Conservation (phyloP, 1,140 invertebrate species). For the Gryon sp. region DNA sequence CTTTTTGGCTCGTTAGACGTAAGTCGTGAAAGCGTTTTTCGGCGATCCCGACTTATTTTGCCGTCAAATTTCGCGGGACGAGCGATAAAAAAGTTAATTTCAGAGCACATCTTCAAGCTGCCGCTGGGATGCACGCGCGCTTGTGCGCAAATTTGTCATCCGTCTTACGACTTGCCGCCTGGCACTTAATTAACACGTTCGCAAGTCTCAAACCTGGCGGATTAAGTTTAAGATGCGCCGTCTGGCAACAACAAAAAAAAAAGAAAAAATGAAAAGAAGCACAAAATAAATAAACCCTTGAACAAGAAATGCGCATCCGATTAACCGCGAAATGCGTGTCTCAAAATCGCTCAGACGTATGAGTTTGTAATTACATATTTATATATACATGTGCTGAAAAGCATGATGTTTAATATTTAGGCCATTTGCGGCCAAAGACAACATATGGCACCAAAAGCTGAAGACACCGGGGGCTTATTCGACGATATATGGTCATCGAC, state of each 20-base stretch:
- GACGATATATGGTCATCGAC: no score
- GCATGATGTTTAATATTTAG: conserved; percentile 28
- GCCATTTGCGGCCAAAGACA: conserved; percentile 28
- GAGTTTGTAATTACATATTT: conserved; percentile 44
- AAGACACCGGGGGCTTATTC: neutral
- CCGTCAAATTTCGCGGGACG: conserved; percentile 29
- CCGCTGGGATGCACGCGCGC: conserved; percentile 1
- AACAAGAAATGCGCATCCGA: conserved; percentile 24
- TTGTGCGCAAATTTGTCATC: conserved; percentile 46
- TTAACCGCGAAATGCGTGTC: conserved; percentile 28
- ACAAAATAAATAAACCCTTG: no score
- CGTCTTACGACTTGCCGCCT: conserved; percentile 16
- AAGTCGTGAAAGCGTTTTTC: conserved; percentile 44
- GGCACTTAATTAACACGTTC: conserved; percentile 56
- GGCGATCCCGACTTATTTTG: conserved; percentile 41
- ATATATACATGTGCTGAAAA: no score
- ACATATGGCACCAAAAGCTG: conserved; percentile 35
- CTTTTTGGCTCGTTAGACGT: conserved; percentile 57
- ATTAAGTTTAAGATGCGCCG: conserved; percentile 39
- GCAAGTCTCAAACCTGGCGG: conserved; percentile 13
- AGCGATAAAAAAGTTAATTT: conserved; percentile 55
- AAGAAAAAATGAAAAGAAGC: no score
- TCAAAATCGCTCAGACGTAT: conserved; percentile 4
- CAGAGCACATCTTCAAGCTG: neutral
- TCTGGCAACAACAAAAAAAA: conserved; percentile 23